Base-by-base conservation (phyloP, 1,140 invertebrate species). In the Drosophila serrata region DNA sequence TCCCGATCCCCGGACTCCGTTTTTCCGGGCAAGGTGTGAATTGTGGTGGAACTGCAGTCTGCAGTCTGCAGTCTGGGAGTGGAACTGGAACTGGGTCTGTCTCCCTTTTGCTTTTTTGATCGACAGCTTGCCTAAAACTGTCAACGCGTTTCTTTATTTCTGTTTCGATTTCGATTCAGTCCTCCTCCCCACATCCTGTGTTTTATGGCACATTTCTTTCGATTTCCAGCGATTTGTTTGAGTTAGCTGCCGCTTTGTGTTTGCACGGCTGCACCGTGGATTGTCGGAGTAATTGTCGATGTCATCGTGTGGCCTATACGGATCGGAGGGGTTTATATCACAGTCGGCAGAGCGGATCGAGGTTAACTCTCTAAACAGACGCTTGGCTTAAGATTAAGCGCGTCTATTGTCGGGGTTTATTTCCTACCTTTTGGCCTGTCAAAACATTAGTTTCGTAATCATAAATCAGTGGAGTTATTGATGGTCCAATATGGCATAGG, bases 81-180 rank as follows among this genome's bases (percentile, higher is more conserved):
- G 73, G 70, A 58, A 75, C 35, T 76, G 70, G 73, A 64, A 75
- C 60, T 69, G 62, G 57, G 76, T 72, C 70, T 57, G 73, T 60
- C 49, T 60, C 35, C 56, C 56, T 58, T 57, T 55, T 77, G 63
- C 42, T 68, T 57, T 64, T 88, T 90, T 90, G 85, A 90, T 90
- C 78, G 85, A 90, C 85, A 90, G 85, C 86, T 90, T 81, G 85
- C 85, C 85, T 90, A 90, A 90, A 90, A 90, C 86, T 90, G 85
- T 90, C 85, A 90, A 90, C 85, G 77, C 64, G 58, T 79, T 80
- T 87, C 67, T 79, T 72, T 79, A 63, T 70, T 57, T 78, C 75
- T 60, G 43, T 77, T 68, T 49, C 29, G 29, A 24, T 70, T 70
- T 35, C 62, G 40, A 31, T 72, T 56, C 40, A 31, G 11, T 48